A percentile compares a stretch with the other conserved stretches of the same genome.
Evolutionary conservation across 2,113 vertebrate species (phyloP).

Genomic region (Sardina pilchardus): DNA sequence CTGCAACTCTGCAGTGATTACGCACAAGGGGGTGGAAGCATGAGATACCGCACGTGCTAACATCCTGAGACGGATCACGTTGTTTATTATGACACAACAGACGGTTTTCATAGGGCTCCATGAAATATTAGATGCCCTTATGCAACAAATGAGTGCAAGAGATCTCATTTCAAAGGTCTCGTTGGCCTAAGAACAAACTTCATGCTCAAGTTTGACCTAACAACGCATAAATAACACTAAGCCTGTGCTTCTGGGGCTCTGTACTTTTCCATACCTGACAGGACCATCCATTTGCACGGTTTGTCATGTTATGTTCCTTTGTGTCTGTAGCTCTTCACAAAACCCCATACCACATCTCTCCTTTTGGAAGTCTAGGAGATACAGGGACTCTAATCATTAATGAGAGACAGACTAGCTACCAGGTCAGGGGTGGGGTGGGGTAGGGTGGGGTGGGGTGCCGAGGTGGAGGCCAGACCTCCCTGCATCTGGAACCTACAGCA

Average conservation of each 20-base stretch:
- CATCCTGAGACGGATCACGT: not conserved
- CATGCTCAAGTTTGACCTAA: not conserved
- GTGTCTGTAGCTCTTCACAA: not conserved
- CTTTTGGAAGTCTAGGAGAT: not conserved
- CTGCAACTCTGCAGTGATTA: not conserved
- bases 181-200: not conserved
- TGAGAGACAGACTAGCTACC: not conserved
- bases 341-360: not conserved
- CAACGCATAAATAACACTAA: not conserved
- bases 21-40: not conserved
- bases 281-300: not conserved
- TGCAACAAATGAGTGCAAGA: not conserved
- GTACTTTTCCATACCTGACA: constrained; percentile 11
- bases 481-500: not conserved
- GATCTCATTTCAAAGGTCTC: not conserved
- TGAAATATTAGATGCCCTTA: constrained; percentile 15
- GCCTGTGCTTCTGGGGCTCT: not conserved
- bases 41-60: not conserved
- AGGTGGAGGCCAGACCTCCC: not conserved
- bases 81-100: not conserved
- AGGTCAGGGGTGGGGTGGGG: not conserved
- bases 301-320: not conserved
- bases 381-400: not conserved
- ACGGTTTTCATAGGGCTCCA: not conserved
- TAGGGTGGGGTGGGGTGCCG: not conserved